These are phyloP conservation scores for Spheniscus humboldti DNA, from an alignment of 2,797 vertebrate species.

Conservation along the genomic window DNA sequence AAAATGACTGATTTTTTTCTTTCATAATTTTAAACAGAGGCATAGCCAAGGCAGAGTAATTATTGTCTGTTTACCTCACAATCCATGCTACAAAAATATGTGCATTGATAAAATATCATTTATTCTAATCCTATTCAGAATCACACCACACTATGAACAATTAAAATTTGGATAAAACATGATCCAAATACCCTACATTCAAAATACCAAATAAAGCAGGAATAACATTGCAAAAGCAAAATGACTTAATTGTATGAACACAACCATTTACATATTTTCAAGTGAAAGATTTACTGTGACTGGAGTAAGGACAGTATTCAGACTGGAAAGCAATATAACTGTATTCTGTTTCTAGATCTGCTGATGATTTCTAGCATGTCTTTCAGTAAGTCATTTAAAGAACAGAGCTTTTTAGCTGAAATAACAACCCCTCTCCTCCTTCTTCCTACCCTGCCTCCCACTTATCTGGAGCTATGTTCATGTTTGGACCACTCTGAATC, in stretches of 20 bases:
- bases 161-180: fast-evolving
- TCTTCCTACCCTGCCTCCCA: neutral
- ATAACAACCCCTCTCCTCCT: neutral
- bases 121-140: neutral
- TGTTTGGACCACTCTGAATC: neutral
- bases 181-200: neutral
- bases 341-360: neutral
- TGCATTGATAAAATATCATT: neutral
- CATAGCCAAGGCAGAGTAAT: neutral
- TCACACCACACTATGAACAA: neutral
- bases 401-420: neutral
- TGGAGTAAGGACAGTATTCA: neutral
- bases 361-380: neutral
- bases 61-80: neutral
- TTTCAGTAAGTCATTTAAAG: neutral
- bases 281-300: neutral
- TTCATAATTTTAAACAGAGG: neutral
- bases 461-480: neutral
- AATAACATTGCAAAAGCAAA: neutral
- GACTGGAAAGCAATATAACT: neutral
- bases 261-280: neutral
- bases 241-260: neutral
- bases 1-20: neutral
- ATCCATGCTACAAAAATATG: neutral
- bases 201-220: neutral